Percentiles rank a stretch among this genome's conserved stretches.
Conservation (phyloP, 1,140 invertebrate species). For the Neodiprion fabricii region DNA sequence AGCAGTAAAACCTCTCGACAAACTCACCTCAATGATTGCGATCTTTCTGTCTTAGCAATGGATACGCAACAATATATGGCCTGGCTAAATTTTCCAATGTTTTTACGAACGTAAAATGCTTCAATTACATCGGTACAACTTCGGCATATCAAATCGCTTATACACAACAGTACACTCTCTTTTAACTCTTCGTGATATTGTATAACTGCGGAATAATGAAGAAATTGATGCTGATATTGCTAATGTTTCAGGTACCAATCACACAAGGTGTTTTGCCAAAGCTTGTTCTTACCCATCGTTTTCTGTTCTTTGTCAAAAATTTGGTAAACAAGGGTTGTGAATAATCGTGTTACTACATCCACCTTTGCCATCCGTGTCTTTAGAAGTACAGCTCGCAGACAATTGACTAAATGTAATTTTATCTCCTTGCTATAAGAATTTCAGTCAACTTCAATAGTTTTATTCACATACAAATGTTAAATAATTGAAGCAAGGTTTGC, state of each 20-base stretch:
- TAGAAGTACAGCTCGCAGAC: constrained; percentile 52
- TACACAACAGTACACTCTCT: constrained; percentile 61
- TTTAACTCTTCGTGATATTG: constrained; percentile 67
- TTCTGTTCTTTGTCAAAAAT: constrained; percentile 60
- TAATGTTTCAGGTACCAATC: not conserved
- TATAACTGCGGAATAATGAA: constrained; percentile 53
- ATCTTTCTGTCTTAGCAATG: constrained; percentile 67
- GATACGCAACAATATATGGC: constrained; percentile 66
- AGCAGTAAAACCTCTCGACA: constrained; percentile 8
- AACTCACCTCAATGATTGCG: constrained; percentile 63
- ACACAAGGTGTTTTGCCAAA: constrained; percentile 17
- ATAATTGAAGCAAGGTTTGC: constrained; percentile 22
- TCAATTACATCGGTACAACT: constrained; percentile 57
- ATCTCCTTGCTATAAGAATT: constrained; percentile 49
- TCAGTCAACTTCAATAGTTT: constrained; percentile 15
- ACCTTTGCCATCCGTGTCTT: constrained; percentile 55
- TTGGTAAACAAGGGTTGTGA: constrained; percentile 55
- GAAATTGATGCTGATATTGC: constrained; percentile 5
- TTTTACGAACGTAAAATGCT: constrained; percentile 59
- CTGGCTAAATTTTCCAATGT: constrained; percentile 64
- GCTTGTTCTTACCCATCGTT: constrained; percentile 56
- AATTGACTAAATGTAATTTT: constrained; percentile 56
- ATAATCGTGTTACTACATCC: constrained; percentile 60
- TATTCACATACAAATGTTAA: constrained; percentile 21
- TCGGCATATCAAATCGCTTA: constrained; percentile 59